Conservation (phyloP, 2,797 vertebrate genomes). For the Iguana delicatissima region DNA sequence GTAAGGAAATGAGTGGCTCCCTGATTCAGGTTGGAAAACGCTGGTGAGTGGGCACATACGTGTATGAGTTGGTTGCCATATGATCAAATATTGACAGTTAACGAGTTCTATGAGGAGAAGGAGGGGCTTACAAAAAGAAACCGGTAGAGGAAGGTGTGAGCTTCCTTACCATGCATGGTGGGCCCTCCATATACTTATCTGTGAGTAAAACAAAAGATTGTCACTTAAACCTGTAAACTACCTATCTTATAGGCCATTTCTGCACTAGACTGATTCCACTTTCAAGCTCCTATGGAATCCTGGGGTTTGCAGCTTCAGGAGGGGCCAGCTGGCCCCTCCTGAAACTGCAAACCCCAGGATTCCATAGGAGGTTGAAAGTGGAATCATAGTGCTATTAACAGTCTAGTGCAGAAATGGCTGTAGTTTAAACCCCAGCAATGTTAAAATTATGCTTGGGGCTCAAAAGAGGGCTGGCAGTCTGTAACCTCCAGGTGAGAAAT, state of each 20-base stretch:
- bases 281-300: too few species aligned
- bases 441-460: background rate
- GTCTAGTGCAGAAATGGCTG: too few species aligned
- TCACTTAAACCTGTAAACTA: background rate
- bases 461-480: background rate
- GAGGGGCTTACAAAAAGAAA: background rate
- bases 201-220: background rate
- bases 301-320: too few species aligned
- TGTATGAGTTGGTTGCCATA: background rate
- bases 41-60: background rate
- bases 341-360: too few species aligned
- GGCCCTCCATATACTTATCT: background rate
- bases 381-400: too few species aligned
- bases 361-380: too few species aligned
- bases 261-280: too few species aligned
- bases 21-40: background rate
- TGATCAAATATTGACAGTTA: background rate
- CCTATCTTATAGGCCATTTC: too few species aligned
- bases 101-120: background rate
- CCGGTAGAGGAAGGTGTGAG: too few species aligned
- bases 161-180: too few species aligned
- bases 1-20: constrained; percentile 19
- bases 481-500: background rate
- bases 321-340: too few species aligned
- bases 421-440: background rate